These are phyloP conservation scores for Phortica okadai DNA, from an alignment of 2,888 invertebrate species.

Conservation along the genomic window DNA sequence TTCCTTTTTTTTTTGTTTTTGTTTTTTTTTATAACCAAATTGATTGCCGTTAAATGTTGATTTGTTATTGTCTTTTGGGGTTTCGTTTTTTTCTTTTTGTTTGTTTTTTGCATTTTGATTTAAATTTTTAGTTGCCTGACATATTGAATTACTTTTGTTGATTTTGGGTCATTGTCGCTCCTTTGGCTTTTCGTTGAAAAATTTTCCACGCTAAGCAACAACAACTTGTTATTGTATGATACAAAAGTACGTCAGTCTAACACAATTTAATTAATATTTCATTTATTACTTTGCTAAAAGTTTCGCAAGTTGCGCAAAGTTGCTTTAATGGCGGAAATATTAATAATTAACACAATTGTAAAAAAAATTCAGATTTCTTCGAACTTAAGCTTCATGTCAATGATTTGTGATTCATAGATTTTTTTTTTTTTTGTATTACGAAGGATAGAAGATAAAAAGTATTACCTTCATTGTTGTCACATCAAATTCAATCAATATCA, in stretches of 20 bases:
- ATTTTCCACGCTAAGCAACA: no score
- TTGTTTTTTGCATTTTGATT: background rate
- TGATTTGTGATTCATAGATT: no score
- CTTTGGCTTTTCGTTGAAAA: background rate
- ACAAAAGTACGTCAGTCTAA: no score
- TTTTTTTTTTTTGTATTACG: no score
- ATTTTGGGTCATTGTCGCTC: background rate
- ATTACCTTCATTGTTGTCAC: no score
- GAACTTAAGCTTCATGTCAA: no score
- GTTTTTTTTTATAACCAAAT: background rate
- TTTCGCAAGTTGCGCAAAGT: background rate
- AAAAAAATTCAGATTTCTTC: background rate
- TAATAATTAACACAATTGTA: constrained; percentile 3
- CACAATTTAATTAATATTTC: background rate
- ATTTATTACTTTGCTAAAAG: constrained; percentile 9
- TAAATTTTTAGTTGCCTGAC: background rate
- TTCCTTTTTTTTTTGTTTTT: background rate
- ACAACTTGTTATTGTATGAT: no score
- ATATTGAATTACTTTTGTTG: background rate
- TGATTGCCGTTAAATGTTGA: background rate
- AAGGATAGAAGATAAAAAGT: no score
- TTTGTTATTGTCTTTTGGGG: background rate
- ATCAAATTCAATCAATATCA: no score
- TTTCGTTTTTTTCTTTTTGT: no score
- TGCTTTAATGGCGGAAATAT: background rate